phyloP scores from a whole-genome alignment of 2,113 vertebrate genomes.

The Sapajus apella region DNA sequence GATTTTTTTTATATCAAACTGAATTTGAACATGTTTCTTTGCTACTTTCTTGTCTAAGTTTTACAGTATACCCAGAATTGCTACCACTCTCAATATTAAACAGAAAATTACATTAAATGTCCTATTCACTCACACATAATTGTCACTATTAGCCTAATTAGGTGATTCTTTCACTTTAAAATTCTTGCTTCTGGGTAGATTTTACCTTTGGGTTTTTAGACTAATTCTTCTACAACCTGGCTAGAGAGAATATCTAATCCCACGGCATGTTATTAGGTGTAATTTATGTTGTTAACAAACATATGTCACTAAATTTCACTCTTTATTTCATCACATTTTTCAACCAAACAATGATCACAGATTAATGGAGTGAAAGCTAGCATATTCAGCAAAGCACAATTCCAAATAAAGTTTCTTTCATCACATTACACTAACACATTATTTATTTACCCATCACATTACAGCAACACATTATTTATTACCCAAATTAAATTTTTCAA shows the following conservation, averaged over 20 bases:
- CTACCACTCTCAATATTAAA: background rate
- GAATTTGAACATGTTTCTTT: background rate
- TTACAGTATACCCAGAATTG: background rate
- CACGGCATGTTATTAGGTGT: background rate
- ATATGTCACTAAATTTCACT: background rate
- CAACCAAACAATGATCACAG: background rate
- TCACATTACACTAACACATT: background rate
- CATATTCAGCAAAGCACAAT: background rate
- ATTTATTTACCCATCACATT: background rate
- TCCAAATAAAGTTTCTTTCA: background rate
- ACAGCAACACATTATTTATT: background rate
- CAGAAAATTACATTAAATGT: constrained; percentile 21
- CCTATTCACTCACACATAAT: background rate
- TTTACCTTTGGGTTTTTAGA: constrained; percentile 19
- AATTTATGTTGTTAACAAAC: constrained; percentile 25
- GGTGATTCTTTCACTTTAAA: constrained; percentile 14
- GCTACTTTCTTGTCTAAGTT: background rate
- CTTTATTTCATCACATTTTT: background rate
- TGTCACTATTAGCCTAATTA: background rate
- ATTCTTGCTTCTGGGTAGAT: background rate
- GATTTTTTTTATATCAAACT: background rate
- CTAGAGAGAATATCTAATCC: background rate
- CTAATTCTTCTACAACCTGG: accelerated
- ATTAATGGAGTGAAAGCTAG: background rate
- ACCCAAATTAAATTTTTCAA: background rate